Base-by-base conservation (phyloP, 1,140 invertebrate species). In the Temnothorax nylanderi region DNA sequence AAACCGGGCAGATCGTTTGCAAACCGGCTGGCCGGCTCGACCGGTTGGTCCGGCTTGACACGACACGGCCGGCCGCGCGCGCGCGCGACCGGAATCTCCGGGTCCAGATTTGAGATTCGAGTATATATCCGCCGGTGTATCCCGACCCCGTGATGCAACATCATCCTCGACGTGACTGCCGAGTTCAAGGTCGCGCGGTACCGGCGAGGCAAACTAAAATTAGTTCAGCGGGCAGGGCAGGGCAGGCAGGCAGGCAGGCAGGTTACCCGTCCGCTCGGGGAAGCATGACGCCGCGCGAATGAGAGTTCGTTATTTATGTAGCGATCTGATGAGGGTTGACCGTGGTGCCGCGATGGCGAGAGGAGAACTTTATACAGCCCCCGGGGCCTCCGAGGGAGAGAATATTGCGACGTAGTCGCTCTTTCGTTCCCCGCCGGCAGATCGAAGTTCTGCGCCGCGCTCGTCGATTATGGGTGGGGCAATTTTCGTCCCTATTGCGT, bases 271-370 rank as follows among this genome's bases (percentile, higher is more conserved):
- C 41, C 32, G 80, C 69, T 84, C 18, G 69, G 32, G 8, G 51
- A 47, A 84, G 80, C 80, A 84, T 54, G 10, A 44, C 62, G 76
- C 32, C n/a, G 18, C 51, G 37, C 16, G 18, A n/a, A 6, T 4
- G 47, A 32, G 64, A 58, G 49, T 49, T 62, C 69, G 80, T 84
- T 84, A 84, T 84, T 84, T 84, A 84, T 84, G 32, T 84, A 84
- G 54, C 80, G 26, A 47, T 11, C 44, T 71, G 77, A 71, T 44
- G 41, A 47, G 26, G 69, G 54, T 84, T 26, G n/a, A 32, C 54
- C 41, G 47, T 41, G 54, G 44, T 47, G 26, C 41, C 69, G n/a
- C 21, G 69, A 32, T 10, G 21, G 16, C 51, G 26, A 49, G 47
- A 26, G 37, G 69, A 74, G 18, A 75, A 49, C 47, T 81, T 67